A percentile compares a stretch with the other conserved stretches of the same genome.
Evolutionary conservation across 2,113 vertebrate genomes (phyloP).

Genomic region (Melanerpes formicivorus): DNA sequence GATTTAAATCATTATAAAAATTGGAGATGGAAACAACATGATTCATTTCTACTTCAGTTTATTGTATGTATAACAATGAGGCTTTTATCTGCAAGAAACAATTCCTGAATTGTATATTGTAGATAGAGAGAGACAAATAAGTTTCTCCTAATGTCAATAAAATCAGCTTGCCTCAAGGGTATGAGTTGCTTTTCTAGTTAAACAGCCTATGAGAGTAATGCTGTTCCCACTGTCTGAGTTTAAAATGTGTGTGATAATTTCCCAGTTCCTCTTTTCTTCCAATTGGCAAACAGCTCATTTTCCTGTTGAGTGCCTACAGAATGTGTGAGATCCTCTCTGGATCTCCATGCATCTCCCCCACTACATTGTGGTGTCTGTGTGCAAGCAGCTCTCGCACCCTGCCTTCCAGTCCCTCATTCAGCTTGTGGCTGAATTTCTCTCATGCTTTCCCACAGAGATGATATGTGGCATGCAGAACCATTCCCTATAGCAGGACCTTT

Average conservation of each 20-base stretch:
- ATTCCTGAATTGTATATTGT: conserved; percentile 45
- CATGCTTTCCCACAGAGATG: neutral
- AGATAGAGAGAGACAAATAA: conserved; percentile 63
- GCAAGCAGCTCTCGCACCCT: neutral
- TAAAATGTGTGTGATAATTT: conserved; percentile 1
- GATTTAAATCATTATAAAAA: conserved; percentile 25
- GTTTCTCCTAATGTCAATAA: conserved; percentile 56
- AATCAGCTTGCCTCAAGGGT: conserved; percentile 39
- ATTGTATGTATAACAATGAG: conserved; percentile 46
- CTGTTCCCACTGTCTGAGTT: neutral
- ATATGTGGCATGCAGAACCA: neutral
- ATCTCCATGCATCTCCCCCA: neutral
- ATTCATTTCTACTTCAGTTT: conserved; percentile 52
- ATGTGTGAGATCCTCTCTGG: neutral
- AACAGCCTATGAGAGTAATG: neutral
- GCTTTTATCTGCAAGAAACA: conserved; percentile 65
- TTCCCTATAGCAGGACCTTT: neutral
- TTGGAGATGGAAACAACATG: conserved; percentile 17
- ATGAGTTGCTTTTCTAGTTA: conserved; percentile 23
- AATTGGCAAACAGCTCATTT: neutral
- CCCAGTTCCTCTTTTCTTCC: neutral
- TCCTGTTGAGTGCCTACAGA: neutral
- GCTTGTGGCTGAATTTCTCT: neutral
- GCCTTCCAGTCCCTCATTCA: neutral
- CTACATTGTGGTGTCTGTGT: neutral